Base-by-base conservation (phyloP, 1,140 invertebrate genomes). In the Macrotrachela quadricornifera region DNA sequence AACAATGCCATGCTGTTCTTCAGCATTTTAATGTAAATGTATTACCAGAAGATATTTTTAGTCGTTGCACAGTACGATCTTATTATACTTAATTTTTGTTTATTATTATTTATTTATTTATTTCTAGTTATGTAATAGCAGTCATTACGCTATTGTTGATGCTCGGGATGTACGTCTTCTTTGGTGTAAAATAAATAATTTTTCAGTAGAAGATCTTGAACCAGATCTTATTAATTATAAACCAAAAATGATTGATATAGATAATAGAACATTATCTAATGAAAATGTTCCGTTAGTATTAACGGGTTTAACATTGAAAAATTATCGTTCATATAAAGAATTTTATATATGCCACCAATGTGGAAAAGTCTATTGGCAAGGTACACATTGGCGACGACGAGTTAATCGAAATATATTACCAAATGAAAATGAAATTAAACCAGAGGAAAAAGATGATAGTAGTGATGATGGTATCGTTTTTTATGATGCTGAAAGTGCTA, bases 1-100 rank as follows among this genome's bases (percentile, higher is more conserved):
- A 73, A 12, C 79, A 81, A 63, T 59, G 78, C 1, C 59, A 67
- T 43, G 73, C 79, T 60, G 74, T 81, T 6, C 57, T 80, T 4
- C 64, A 69, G 13, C 67, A 76, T 60, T 81, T 78, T 59, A 76
- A 78, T 57, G 65, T 82, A 15, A 57, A 62, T 14, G 69, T 81
- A 10, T 73, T 66, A 10, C 65, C 73, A 54, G 62, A 71, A 41
- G 73, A 80, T 64, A 73, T 81, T 42, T 79, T 80, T 56, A 78
- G 75, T 59, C 68, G 78, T 47, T 82, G 80, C 63, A 70, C 75
- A 62, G 73, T 77, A 60, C 61, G 59, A 1, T 42, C n/a, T 42
- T 42, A n/a, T n/a, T 12, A 12, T 42, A 12, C 41, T 12, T 4
- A 15, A n/a, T 44, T 15, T 18, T 2, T 18, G 42, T n/a, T 44